Percentiles rank a stretch among this genome's conserved stretches.
These are phyloP conservation scores for Cecropterus lyciades DNA, from an alignment of 1,140 invertebrate species.

Conservation along the genomic window DNA sequence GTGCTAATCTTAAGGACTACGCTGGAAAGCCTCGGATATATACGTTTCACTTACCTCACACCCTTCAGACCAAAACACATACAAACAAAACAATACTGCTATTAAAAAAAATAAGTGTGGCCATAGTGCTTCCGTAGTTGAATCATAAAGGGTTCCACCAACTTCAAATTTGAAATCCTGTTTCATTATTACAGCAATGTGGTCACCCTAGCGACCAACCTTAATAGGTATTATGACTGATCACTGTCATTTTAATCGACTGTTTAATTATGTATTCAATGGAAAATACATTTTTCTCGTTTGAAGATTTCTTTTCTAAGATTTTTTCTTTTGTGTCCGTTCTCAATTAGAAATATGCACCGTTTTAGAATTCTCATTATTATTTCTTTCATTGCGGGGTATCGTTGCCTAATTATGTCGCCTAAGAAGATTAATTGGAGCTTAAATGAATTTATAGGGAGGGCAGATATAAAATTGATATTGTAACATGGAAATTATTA, in stretches of 20 bases:
- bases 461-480: background rate
- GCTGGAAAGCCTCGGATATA: too few relatives aligned
- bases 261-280: conserved; percentile 33
- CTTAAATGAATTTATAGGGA: background rate
- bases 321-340: conserved; percentile 24
- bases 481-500: too few relatives aligned
- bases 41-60: too few relatives aligned
- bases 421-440: background rate
- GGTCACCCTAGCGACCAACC: too few relatives aligned
- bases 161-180: too few relatives aligned
- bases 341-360: conserved; percentile 21
- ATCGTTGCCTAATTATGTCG: conserved; percentile 11
- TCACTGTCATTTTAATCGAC: conserved; percentile 32
- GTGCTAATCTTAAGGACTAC: too few relatives aligned
- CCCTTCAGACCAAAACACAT: too few relatives aligned
- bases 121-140: too few relatives aligned
- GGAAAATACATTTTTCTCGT: conserved; percentile 26
- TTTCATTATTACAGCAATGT: too few relatives aligned
- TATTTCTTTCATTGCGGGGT: background rate
- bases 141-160: too few relatives aligned
- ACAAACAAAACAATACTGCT: too few relatives aligned
- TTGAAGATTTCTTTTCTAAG: conserved; percentile 23
- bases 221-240: conserved; percentile 30
- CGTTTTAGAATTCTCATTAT: background rate
- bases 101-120: too few relatives aligned